A percentile compares a stretch with the other conserved stretches of the same genome.
phyloP scores from a whole-genome alignment of 2,888 invertebrate species.

The Tipula lateralis region DNA sequence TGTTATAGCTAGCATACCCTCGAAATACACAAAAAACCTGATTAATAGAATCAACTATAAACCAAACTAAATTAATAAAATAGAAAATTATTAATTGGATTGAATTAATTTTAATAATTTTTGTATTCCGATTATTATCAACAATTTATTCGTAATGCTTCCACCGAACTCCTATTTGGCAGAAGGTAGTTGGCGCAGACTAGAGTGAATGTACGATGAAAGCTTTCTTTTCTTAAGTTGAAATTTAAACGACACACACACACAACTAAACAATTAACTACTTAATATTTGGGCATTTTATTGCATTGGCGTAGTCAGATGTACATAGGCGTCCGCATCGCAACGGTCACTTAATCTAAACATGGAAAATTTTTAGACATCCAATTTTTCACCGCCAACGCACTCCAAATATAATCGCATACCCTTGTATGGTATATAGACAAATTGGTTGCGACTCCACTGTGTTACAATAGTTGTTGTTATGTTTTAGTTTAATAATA shows the following conservation, averaged over 20 bases:
- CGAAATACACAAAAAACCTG: neutral
- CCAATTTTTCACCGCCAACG: neutral
- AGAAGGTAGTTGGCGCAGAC: neutral
- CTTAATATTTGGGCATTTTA: neutral
- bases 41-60: neutral
- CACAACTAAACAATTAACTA: too few species aligned
- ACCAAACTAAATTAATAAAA: neutral
- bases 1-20: neutral
- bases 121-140: neutral
- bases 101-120: conserved; percentile 16
- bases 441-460: neutral
- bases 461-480: neutral
- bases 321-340: neutral
- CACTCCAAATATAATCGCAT: neutral
- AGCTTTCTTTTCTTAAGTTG: neutral
- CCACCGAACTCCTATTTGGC: neutral
- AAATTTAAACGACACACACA: neutral
- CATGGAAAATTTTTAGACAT: neutral
- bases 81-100: conserved; percentile 15
- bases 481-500: conserved; percentile 4
- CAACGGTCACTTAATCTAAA: neutral
- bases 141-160: neutral
- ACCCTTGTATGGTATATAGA: neutral
- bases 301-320: neutral
- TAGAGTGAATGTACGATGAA: neutral